These are phyloP conservation scores for Drosophila rubida DNA, from an alignment of 2,888 invertebrate genomes.

Conservation along the genomic window DNA sequence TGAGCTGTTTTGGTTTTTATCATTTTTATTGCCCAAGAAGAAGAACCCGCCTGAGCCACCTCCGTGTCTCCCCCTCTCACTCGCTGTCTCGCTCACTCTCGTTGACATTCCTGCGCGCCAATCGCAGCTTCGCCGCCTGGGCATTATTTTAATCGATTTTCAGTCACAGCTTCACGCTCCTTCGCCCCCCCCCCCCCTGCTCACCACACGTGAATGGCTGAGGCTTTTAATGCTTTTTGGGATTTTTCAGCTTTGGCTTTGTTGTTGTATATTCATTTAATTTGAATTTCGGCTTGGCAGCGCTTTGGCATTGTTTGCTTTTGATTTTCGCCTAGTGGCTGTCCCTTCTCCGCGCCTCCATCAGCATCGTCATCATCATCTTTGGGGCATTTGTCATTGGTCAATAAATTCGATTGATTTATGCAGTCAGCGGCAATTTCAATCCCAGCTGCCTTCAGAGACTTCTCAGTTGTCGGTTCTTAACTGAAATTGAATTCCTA, in stretches of 20 bases:
- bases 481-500: slow-evolving; percentile 62
- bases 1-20: slow-evolving; percentile 61
- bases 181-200: slow-evolving; percentile 6
- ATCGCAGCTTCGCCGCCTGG: slow-evolving; percentile 50
- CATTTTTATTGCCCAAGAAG: slow-evolving; percentile 66
- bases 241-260: slow-evolving; percentile 30
- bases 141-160: slow-evolving; percentile 77
- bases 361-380: slow-evolving; percentile 27
- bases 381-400: slow-evolving; percentile 75
- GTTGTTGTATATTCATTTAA: slow-evolving; percentile 58
- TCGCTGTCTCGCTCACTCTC: slow-evolving; percentile 50
- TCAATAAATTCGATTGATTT: slow-evolving; percentile 83
- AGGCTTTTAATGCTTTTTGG: slow-evolving; percentile 52
- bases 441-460: slow-evolving; percentile 44
- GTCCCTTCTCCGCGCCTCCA: not conserved
- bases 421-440: slow-evolving; percentile 62
- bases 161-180: slow-evolving; percentile 30
- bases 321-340: slow-evolving; percentile 51
- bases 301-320: slow-evolving; percentile 47
- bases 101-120: slow-evolving; percentile 72
- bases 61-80: not conserved
- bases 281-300: slow-evolving; percentile 58
- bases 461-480: slow-evolving; percentile 1
- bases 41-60: slow-evolving; percentile 28
- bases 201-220: slow-evolving; percentile 2